Evolutionary conservation across 2,113 vertebrate genomes (phyloP).

Genomic region (Pimephales promelas): DNA sequence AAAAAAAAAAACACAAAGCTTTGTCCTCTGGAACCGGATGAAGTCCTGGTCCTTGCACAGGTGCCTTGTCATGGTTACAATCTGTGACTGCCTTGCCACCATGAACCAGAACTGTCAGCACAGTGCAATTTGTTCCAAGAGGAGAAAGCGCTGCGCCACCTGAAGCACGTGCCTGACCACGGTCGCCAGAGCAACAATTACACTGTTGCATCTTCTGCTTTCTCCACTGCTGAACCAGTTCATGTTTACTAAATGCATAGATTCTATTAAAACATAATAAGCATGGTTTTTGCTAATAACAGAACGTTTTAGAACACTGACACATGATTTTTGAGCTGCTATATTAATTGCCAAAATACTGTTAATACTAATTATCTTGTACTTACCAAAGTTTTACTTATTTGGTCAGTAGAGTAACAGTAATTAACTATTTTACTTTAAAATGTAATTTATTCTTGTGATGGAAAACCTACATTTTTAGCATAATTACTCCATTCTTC

Average conservation of each 20-base stretch:
- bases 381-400: too few species aligned
- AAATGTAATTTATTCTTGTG: too few species aligned
- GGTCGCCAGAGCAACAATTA: constrained; percentile 22
- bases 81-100: constrained; percentile 28
- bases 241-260: neutral
- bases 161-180: constrained; percentile 21
- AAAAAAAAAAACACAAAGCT: constrained; percentile 31
- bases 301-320: neutral
- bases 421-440: too few species aligned
- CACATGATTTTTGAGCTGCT: neutral
- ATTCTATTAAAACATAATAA: too few species aligned
- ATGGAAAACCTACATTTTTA: too few species aligned
- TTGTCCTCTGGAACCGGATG: constrained; percentile 28
- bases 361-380: neutral
- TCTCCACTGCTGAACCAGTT: neutral
- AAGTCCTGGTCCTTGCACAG: constrained; percentile 25
- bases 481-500: too few species aligned
- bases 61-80: constrained; percentile 51
- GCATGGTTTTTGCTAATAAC: neutral
- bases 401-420: too few species aligned
- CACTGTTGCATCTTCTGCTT: neutral
- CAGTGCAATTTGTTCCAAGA: constrained; percentile 36
- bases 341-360: neutral
- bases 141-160: neutral
- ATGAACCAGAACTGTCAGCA: constrained; percentile 55